Evolutionary conservation across 2,797 vertebrate genomes (phyloP).

Genomic region (Myotis findleyi): DNA sequence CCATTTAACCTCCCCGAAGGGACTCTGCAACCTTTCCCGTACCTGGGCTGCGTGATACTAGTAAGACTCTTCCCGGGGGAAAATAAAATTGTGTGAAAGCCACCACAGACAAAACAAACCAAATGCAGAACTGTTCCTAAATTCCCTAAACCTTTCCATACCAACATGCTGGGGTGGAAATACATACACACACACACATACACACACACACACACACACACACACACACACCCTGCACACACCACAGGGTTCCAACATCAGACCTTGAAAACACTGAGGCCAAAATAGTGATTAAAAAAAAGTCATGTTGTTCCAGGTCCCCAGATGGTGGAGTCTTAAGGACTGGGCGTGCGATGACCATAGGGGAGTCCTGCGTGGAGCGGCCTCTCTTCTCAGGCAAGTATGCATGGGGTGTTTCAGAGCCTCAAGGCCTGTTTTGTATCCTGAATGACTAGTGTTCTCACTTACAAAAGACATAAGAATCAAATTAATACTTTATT

Average conservation of each 20-base stretch:
- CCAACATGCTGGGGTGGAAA: conserved; percentile 79
- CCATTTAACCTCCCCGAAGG: conserved; percentile 74
- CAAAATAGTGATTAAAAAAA: conserved; percentile 85
- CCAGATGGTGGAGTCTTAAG: conserved; percentile 85
- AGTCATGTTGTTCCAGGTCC: conserved; percentile 84
- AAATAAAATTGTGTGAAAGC: conserved; percentile 76
- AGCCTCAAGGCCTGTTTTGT: conserved; percentile 90
- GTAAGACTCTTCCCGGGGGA: conserved; percentile 87
- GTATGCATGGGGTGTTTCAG: conserved; percentile 88
- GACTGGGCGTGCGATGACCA: conserved; percentile 80
- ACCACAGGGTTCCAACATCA: conserved; percentile 85
- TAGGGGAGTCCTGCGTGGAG: conserved; percentile 85
- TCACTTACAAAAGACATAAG: conserved; percentile 98
- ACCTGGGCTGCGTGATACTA: conserved; percentile 90
- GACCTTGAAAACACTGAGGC: conserved; percentile 87
- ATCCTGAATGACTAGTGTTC: conserved; percentile 95
- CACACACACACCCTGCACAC: no score
- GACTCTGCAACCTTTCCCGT: conserved; percentile 89
- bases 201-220: not conserved
- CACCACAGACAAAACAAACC: conserved; percentile 74
- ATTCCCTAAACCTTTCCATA: conserved; percentile 84
- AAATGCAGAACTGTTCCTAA: conserved; percentile 75
- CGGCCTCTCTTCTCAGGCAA: conserved; percentile 85
- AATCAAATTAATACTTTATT: conserved; percentile 99
- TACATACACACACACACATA: not conserved